These are phyloP conservation scores for Squalus acanthias DNA, from an alignment of 2,797 vertebrate species.

Conservation along the genomic window DNA sequence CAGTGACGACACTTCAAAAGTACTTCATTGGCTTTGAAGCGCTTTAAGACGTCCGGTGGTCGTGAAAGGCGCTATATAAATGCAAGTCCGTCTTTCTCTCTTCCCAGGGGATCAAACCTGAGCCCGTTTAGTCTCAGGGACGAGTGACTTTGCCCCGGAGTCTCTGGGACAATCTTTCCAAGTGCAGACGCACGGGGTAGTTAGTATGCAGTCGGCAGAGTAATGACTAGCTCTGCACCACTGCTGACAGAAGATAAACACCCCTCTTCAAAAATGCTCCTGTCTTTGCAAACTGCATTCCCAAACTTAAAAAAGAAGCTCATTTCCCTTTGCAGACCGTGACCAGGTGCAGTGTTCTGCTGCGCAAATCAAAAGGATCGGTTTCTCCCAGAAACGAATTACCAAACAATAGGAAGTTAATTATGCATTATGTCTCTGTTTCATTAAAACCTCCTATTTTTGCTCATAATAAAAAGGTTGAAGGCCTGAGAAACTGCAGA, in stretches of 20 bases:
- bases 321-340: not conserved
- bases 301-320: not conserved
- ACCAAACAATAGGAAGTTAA: not conserved
- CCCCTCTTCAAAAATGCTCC: not conserved
- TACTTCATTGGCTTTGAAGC: no score
- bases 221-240: not conserved
- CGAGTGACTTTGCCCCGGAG: not conserved
- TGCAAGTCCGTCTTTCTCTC: no score
- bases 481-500: not conserved
- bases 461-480: conserved; percentile 23
- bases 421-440: conserved; percentile 8
- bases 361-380: not conserved
- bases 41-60: no score
- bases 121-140: no score
- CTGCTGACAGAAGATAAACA: not conserved
- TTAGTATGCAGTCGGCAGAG: not conserved
- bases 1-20: no score
- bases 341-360: not conserved
- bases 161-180: not conserved
- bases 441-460: conserved; percentile 1
- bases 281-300: not conserved
- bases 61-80: no score
- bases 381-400: not conserved
- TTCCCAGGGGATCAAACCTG: no score
- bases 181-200: not conserved